Conservation (phyloP, 2,888 invertebrate species). For the Allolobophora icterica region DNA sequence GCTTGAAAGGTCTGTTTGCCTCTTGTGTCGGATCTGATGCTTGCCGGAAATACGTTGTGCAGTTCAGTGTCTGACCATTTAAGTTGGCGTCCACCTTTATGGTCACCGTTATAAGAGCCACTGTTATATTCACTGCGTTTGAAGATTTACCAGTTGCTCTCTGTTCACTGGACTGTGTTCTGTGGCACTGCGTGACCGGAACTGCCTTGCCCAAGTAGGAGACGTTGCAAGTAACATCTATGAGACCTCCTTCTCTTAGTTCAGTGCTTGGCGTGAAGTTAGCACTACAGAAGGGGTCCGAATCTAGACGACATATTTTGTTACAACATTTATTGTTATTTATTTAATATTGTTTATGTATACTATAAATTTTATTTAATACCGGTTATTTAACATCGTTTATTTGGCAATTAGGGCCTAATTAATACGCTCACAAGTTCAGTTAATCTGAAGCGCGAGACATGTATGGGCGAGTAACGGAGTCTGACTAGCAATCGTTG, state of each 20-base stretch:
- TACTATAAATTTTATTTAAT: too few relatives aligned
- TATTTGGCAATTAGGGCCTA: too few relatives aligned
- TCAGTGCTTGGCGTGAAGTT: neutral
- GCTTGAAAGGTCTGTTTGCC: neutral
- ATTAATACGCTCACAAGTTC: too few relatives aligned
- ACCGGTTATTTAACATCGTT: too few relatives aligned
- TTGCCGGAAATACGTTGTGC: neutral
- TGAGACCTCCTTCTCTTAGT: neutral
- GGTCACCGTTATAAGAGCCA: neutral
- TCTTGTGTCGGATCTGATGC: neutral
- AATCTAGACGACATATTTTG: neutral
- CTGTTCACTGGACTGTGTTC: too few relatives aligned
- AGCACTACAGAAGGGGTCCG: neutral
- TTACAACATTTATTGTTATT: too few relatives aligned
- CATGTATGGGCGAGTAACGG: too few relatives aligned
- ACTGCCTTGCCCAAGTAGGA: neutral
- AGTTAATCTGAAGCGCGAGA: too few relatives aligned
- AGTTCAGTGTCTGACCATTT: neutral
- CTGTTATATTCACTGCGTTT: neutral
- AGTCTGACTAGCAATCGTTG: too few relatives aligned
- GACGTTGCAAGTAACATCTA: neutral
- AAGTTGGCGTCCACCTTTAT: neutral
- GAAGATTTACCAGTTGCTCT: neutral
- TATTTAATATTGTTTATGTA: too few relatives aligned
- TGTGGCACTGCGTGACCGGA: neutral